These are phyloP conservation scores for Blastomussa wellsi DNA, from an alignment of 92 coral and sea anemone species.

Conservation along the genomic window DNA sequence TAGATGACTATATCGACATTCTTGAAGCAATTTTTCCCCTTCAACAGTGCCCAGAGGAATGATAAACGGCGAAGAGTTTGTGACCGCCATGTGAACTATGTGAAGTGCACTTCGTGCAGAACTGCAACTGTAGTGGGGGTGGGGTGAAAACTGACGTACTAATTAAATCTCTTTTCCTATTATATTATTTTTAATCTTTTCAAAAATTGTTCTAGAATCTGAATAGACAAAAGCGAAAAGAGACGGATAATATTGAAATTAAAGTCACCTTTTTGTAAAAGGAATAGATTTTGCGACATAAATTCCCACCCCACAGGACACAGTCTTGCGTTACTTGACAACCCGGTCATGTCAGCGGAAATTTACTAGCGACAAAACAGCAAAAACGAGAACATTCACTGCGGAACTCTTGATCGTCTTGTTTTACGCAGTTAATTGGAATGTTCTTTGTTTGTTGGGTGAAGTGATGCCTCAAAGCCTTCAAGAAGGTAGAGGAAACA, in stretches of 20 bases:
- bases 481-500: conserved; percentile 18
- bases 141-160: neutral
- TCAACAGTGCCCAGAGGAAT: conserved; percentile 29
- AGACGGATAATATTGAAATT: neutral
- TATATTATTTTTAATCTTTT: neutral
- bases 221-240: neutral
- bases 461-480: conserved; percentile 24
- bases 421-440: neutral
- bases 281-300: neutral
- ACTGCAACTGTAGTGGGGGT: neutral
- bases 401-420: neutral
- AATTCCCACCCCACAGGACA: neutral
- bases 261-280: no score
- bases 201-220: no score
- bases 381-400: neutral
- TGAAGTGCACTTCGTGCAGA: no score
- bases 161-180: neutral
- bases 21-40: conserved; percentile 46
- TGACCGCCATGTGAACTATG: conserved; percentile 11
- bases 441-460: neutral
- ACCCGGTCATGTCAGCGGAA: conserved; percentile 22
- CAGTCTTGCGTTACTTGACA: neutral
- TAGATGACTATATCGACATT: conserved; percentile 27
- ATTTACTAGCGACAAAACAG: neutral
- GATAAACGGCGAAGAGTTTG: conserved; percentile 6